Evolutionary conservation across 30 jellyfish, hydroid and myxozoan genomes (phyloP).

Genomic region (Aurelia coerulea): DNA sequence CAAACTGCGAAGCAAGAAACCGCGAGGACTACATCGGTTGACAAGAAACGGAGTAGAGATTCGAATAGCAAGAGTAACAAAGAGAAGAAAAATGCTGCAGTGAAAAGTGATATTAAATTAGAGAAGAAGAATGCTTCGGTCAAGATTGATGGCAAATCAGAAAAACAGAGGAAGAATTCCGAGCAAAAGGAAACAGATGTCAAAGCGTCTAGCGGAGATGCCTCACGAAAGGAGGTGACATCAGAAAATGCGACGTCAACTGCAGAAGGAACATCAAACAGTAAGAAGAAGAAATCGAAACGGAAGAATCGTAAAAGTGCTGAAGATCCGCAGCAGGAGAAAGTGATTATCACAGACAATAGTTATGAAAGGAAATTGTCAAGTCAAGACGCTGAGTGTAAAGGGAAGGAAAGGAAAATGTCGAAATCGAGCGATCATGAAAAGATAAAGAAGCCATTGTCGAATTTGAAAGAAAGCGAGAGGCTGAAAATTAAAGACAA

Average conservation of each 20-base stretch:
- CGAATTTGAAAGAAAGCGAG: slow-evolving; percentile 43
- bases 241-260: not conserved
- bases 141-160: not conserved
- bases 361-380: slow-evolving; percentile 10
- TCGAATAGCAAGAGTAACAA: too few species aligned
- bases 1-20: not conserved
- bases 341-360: not conserved
- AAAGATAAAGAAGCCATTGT: slow-evolving; percentile 6
- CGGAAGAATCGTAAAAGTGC: slow-evolving; percentile 21
- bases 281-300: slow-evolving; percentile 58
- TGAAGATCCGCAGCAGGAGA: slow-evolving; percentile 6
- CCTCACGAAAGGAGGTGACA: not conserved
- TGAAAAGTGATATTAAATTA: too few species aligned
- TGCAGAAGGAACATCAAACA: not conserved
- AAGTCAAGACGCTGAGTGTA: not conserved
- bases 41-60: too few species aligned
- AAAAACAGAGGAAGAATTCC: not conserved
- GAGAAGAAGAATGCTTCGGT: not conserved
- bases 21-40: too few species aligned
- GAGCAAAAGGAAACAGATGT: not conserved
- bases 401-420: not conserved
- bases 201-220: too few species aligned
- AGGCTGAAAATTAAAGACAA: slow-evolving; percentile 20
- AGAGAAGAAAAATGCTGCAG: too few species aligned
- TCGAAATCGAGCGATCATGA: slow-evolving; percentile 13